Evolutionary conservation across 2,113 vertebrate genomes (phyloP), one percentile per base, ranked within the genome.

Genomic region (Rhea pennata): DNA sequence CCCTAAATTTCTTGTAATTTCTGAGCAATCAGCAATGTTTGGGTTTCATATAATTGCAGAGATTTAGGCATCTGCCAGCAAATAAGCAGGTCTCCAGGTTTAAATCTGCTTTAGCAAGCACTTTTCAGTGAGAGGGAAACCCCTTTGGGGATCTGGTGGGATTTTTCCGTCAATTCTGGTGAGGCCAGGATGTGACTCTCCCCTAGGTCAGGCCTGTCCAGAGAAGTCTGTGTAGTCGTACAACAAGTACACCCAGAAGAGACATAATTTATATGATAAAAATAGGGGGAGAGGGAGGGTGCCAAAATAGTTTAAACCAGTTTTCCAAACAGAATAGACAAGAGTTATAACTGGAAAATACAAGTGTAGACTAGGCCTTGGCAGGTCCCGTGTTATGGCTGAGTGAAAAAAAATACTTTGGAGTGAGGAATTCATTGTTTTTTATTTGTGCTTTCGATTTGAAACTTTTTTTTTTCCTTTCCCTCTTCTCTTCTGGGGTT

Each of bases 321-420:
- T 77, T 94, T 95, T 89, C 67, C 54, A 89, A 92, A 87, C 59
- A 85, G 54, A 91, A 93, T 82, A 89, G 79, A 16, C 22, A 61
- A 65, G 40, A 84, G 46, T 70, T 76, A 29, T 26, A 70, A 26
- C 73, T 87, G 40, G 66, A 92, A 91, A 87, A 87, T 58, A 66
- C 12, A 93, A 84, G 27, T 6, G 33, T 65, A 87, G 66, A 51
- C 53, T 70, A 89, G 51, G 65, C 80, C 50, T 88, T 91, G 84
- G 91, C 84, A 92, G 71, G 46, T 69, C 58, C 21, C 16, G 1
- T 79, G 33, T 93, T 96, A 66, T 83, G 94, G 29, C 77, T 84
- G 80, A 82, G 40, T 54, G 40, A 40, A 15, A 0, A 36, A 0
- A 44, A 9, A 1, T 3, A 33, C 50, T 93, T 66, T 73, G 51